Base-by-base conservation (phyloP, 2,113 vertebrate genomes). In the Rhinichthys klamathensis region DNA sequence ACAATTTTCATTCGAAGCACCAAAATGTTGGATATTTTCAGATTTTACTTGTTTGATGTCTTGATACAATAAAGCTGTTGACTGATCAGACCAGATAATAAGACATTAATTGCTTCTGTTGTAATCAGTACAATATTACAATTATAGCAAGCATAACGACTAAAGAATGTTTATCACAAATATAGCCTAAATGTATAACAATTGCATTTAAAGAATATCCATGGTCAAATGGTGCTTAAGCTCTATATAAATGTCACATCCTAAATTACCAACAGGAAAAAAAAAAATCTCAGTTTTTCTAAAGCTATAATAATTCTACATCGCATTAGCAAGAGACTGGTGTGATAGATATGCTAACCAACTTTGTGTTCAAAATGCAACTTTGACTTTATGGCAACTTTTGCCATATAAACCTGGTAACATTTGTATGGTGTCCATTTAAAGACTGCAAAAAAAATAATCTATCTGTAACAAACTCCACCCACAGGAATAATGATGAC, bases 1-100 rank as follows among this genome's bases (percentile, higher is more conserved):
- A 58, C 6, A 65, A 41, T 41, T 49, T 27, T 79, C 65, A 16
- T 23, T 23, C 38, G 54, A 54, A 4, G 46, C 46, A 69, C 67
- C 2, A 65, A 7, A 81, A 35, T 23, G 30, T 69, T 81, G 41
- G 30, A 54, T 58, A 9, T 70, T 82, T 54, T 81, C 16, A 8
- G 1, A 9, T 82, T 83, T 72, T 54, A 49, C 25, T 21, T 80
- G 21, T 80, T n/a, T 80, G 6, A 63, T 63, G 41, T 80, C 79
- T 80, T 80, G 4, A 72, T 27, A 25, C 67, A 83, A 72, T 83
- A 83, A 83, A 83, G 81, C 27, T 69, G 49, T 5, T 69, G 21
- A 79, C 56, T 83, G 30, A 18, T 44, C 75, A 38, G 38, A 61
- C 6, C n/a, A 32, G 6, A 79, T 76, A 49, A 27, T 76, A 49